Evolutionary conservation across 64 coral and sea anemone genomes (phyloP), one percentile per base, ranked within the genome.

Genomic region (Acropora yongei): DNA sequence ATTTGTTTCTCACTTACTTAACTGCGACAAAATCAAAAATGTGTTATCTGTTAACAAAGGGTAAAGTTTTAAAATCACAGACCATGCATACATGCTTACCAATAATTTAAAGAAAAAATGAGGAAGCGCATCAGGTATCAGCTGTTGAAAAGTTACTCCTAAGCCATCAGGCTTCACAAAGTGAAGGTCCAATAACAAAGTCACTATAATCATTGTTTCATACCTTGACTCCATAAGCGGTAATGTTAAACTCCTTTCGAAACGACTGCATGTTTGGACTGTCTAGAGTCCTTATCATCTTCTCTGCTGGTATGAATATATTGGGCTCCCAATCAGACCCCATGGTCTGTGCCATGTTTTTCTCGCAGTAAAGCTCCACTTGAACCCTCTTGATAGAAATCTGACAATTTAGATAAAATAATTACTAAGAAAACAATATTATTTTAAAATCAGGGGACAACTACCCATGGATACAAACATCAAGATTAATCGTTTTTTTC

Each of bases 141-240:
- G 30, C 30, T 30, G 30, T 30, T 30, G 30, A 30, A 30, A 30
- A 30, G 30, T 30, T 30, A 30, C 30, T 30, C 30, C 30, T 30
- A 30, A 30, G 30, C 30, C 30, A 30, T 30, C 30, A 30, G 30
- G 30, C 30, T 30, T 30, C 30, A 30, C 30, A 30, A 30, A 30
- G 30, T 30, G 30, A 30, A 30, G 30, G 30, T 30, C 30, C 30
- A 30, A 30, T 30, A 30, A 30, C 30, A 30, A 30, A 30, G 30
- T 30, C 30, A 30, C 30, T 30, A 30, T 30, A 30, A 30, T 30
- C 30, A 30, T 30, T 30, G 30, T 30, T 65, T 5, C 57, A 17
- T 87, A 96, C 95, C 88, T 96, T 94, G 14, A 90, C 78, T 43
- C 95, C 95, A 96, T 90, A 96, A 75, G 95, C 95, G 19, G 95